Evolutionary conservation across 2,888 invertebrate genomes (phyloP).

Genomic region (Punctoribates punctum): DNA sequence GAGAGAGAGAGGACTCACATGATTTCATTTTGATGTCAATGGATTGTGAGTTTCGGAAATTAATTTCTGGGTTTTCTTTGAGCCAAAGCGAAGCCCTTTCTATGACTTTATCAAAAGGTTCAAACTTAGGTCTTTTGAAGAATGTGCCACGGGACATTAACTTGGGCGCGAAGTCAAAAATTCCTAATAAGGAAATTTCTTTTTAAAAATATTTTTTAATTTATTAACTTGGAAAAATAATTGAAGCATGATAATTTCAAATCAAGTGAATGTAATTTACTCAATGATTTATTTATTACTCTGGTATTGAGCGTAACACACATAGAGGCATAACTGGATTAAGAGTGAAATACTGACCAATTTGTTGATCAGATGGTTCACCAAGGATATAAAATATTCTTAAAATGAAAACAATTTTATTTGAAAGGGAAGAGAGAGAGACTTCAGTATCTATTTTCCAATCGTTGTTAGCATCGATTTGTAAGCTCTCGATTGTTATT

Average conservation of each 20-base stretch:
- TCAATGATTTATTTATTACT: too few species aligned
- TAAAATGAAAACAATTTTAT: constrained; percentile 42
- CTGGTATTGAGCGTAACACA: too few species aligned
- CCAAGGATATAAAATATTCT: constrained; percentile 41
- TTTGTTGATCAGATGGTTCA: constrained; percentile 17
- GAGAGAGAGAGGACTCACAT: constrained; percentile 29
- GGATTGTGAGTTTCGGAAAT: constrained; percentile 43
- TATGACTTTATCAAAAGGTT: constrained; percentile 42
- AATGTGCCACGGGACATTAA: constrained; percentile 39
- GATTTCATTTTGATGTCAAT: constrained; percentile 45
- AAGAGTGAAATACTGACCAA: too few species aligned
- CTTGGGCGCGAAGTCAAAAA: constrained; percentile 41
- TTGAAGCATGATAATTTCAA: too few species aligned
- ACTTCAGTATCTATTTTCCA: constrained; percentile 43
- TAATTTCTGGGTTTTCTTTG: not conserved
- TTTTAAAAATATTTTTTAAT: too few species aligned
- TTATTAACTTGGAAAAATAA: too few species aligned
- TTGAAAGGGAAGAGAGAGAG: constrained; percentile 40
- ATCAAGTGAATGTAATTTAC: too few species aligned
- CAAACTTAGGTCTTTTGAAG: constrained; percentile 43
- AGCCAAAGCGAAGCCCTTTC: constrained; percentile 40
- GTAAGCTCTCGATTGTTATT: constrained; percentile 41
- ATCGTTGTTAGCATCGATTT: constrained; percentile 40
- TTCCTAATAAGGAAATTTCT: too few species aligned
- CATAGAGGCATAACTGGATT: too few species aligned